Base-by-base conservation (phyloP, 2,113 vertebrate genomes). In the Oryzias melastigma region DNA sequence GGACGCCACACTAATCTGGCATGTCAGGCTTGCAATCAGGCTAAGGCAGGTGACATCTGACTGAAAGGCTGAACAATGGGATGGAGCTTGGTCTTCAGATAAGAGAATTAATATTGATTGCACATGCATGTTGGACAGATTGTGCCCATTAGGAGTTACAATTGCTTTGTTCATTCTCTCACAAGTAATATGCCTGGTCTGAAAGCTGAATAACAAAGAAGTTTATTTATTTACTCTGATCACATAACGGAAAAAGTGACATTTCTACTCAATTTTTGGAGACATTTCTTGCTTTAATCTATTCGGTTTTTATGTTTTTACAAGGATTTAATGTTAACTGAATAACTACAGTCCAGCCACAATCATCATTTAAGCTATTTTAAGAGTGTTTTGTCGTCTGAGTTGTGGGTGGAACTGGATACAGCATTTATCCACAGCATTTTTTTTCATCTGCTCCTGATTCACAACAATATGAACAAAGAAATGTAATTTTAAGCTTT, bases 81-180 rank as follows among this genome's bases (percentile, higher is more conserved):
- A 81, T 48, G 77, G 69, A 81, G 64, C 62, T 65, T 61, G 41
- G 53, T 47, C 64, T 52, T 55, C 66, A 58, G 84, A 90, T 87
- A 86, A 87, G 77, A 81, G 75, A 89, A 90, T 85, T 75, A 81
- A 79, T 85, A 89, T 89, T 74, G 88, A 91, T 89, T 87, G 79
- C 73, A 77, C 80, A 70, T 60, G 69, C 74, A 75, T 81, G 85
- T 86, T 58, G 52, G 69, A 71, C 73, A 79, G 82, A 85, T 74
- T 73, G 62, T 74, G 74, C 75, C 75, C 71, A 75, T 83, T 82
- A 77, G 63, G 68, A 69, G 66, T 51, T 65, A 66, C 75, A 68
- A 35, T 56, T 52, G 76, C 61, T 80, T 24, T 41, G 66, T 62
- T 79, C 62, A 57, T 52, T 57, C 46, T 65, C 48, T 62, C 20